Evolutionary conservation across 1,140 invertebrate species (phyloP), one percentile per base, ranked within the genome.

Genomic region (Bradysia coprophila): DNA sequence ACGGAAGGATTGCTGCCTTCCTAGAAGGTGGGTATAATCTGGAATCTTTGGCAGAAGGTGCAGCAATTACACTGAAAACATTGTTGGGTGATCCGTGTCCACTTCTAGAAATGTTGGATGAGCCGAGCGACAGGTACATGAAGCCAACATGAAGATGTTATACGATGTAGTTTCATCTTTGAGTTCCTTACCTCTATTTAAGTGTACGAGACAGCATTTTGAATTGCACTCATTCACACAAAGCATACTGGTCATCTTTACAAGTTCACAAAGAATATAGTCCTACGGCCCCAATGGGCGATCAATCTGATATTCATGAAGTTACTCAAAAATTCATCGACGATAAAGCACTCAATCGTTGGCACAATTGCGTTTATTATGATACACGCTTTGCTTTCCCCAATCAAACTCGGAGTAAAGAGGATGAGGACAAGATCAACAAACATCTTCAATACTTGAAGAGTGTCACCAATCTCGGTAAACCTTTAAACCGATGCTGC

Each of bases 21-120:
- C 65, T 96, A 22, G 92, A 96, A 76, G 92, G 92, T 42, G 92
- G 92, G 19, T 97, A 97, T 62, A 93, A 82, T 56, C 51, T 89
- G 15, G 73, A 82, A 33, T 91, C 89, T 1, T 64, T 97, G 41
- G 73, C 88, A 1, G 91, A 96, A 71, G 76, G 81, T 38, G 89
- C 85, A 28, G 85, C 86, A 13, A 59, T 90, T 11, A 90, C 87
- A 6, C 54, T 96, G 15, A 66, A 81, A 43, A 68, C 80, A 1
- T 65, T 98, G 34, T 64, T 96, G n/a, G 83, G 82, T 0, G 82
- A 93, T 62, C 75, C 86, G 8, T 84, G 82, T 51, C 85, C 88
- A 1, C 59, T 91, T 24, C 49, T 58, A 10, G 60, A 69, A 45
- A 47, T 57, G 0, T 48, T 76, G 8, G 49, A 54, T 9, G 51